Evolutionary conservation across 2,888 invertebrate genomes (phyloP).

Genomic region (Tachina lurida): DNA sequence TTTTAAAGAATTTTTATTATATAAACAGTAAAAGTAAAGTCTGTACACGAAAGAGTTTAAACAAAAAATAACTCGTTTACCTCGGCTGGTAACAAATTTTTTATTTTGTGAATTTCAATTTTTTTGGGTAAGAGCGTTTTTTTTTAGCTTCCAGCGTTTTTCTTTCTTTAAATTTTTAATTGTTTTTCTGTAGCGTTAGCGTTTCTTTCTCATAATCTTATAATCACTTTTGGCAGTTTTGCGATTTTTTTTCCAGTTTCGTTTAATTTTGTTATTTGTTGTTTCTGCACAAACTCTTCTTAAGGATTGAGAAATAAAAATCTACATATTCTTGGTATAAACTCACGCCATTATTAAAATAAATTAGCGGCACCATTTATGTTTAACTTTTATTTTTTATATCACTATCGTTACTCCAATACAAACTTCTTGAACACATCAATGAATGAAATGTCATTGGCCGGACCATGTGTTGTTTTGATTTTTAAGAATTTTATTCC

Average conservation of each 20-base stretch:
- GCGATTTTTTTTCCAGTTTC: too few relatives aligned
- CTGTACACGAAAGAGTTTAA: background rate
- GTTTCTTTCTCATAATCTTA: too few relatives aligned
- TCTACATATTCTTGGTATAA: background rate
- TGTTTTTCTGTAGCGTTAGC: too few relatives aligned
- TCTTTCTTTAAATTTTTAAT: too few relatives aligned
- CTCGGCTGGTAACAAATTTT: too few relatives aligned
- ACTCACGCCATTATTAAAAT: constrained; percentile 13
- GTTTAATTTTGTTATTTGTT: background rate
- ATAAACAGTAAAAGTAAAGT: constrained; percentile 47
- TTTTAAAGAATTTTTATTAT: background rate
- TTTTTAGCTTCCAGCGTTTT: too few relatives aligned
- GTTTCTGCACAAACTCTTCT: constrained; percentile 19
- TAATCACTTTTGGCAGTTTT: background rate
- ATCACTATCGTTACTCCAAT: background rate
- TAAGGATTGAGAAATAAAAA: background rate
- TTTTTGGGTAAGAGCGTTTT: too few relatives aligned
- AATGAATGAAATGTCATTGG: constrained; percentile 39
- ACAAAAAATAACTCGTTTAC: background rate
- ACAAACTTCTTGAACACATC: background rate
- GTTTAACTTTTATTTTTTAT: background rate
- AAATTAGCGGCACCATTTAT: background rate
- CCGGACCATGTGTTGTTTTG: constrained; percentile 5
- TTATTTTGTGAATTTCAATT: too few relatives aligned
- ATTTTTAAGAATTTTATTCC: constrained; percentile 35